Conservation (phyloP, 1,140 invertebrate genomes). For the Euura lappo region DNA sequence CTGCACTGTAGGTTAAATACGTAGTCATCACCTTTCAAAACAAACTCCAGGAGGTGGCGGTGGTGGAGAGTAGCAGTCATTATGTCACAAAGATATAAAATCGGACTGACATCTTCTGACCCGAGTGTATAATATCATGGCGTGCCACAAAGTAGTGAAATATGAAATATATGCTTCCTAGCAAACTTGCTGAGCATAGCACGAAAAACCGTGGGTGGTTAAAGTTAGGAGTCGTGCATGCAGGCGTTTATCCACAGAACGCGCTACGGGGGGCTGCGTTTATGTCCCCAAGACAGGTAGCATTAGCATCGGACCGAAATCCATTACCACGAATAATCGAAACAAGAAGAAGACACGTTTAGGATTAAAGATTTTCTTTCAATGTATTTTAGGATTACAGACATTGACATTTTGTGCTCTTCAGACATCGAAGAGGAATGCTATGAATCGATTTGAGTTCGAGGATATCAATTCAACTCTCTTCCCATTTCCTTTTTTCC, state of each 20-base stretch:
- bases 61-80: background rate
- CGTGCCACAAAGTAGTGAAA: background rate
- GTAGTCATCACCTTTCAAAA: slow-evolving; percentile 7
- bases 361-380: too few relatives aligned
- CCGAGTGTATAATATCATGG: background rate
- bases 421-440: too few relatives aligned
- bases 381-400: too few relatives aligned
- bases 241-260: background rate
- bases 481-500: too few relatives aligned
- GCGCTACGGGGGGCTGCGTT: background rate
- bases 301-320: too few relatives aligned
- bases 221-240: background rate
- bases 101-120: too few relatives aligned
- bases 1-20: background rate
- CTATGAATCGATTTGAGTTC: too few relatives aligned
- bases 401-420: too few relatives aligned
- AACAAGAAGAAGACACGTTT: too few relatives aligned
- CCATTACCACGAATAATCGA: too few relatives aligned
- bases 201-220: background rate
- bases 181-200: background rate
- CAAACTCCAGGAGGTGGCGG: background rate
- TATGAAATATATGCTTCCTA: background rate
- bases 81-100: background rate
- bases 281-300: too few relatives aligned
- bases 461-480: too few relatives aligned